Base-by-base conservation (phyloP, 2,113 vertebrate genomes). In the Orientallactaga bullata region DNA sequence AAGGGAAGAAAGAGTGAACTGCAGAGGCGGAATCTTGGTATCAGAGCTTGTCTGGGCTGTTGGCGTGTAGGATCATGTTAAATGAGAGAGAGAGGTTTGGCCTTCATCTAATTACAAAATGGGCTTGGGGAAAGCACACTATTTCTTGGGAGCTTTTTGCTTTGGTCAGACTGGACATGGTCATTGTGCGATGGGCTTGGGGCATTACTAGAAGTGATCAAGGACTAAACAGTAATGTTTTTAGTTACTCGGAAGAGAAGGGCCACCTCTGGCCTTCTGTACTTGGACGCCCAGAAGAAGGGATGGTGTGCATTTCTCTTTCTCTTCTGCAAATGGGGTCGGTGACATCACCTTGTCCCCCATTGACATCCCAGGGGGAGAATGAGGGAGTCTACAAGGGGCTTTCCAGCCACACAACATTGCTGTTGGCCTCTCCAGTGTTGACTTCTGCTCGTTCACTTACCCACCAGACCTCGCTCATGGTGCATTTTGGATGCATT, bases 161-260 rank as follows among this genome's bases (percentile, higher is more conserved):
- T 47, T 28, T 21, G 37, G 69, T n/a, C 65, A 60, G 3, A 13
- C 24, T 39, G 28, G 32, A 35, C 2, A 2, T 35, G 32, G 55
- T 63, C 37, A 5, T 37, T 3, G 2, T 42, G 0, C 18, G n/a
- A 3, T 7, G 12, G 28, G 20, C 61, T 11, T 18, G 32, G n/a
- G 28, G 21, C 60, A 84, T 63, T n/a, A 18, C 20, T 1, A 12
- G 65, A 30, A 78, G 60, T 39, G 23, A 65, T 26, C 63, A 23
- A 21, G 20, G 16, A 23, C 15, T 24, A 3, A 13, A 30, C 1
- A 0, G 26, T 24, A 3, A 0, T 0, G 1, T 18, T 20, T 9
- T 2, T 5, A 12, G 35, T 83, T 21, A 20, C 66, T 55, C 1
- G 35, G 3, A 61, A 18, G 39, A 88, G 32, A 42, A n/a, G n/a